Percentiles rank a stretch among this genome's conserved stretches.
phyloP scores from a whole-genome alignment of 2,888 invertebrate genomes.

The Heteropelma amictum region DNA sequence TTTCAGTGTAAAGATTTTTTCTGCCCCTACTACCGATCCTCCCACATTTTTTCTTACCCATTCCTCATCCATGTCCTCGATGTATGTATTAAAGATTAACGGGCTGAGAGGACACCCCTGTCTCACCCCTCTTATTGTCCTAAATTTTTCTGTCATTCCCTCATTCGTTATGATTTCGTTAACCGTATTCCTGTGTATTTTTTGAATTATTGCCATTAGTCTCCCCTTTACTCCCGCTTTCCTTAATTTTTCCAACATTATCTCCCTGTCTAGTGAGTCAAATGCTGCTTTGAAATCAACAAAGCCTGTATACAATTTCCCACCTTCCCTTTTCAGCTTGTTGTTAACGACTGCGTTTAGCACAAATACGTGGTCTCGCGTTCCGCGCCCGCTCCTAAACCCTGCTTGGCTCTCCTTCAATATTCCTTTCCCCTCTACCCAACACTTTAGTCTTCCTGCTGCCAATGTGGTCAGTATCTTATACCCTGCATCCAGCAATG shows the following conservation, averaged over 20 bases:
- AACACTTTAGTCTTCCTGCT: conserved; percentile 1
- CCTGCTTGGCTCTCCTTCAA: conserved; percentile 49
- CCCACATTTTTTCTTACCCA: conserved; percentile 5
- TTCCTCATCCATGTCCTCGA: conserved; percentile 44
- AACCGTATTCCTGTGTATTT: conserved; percentile 15
- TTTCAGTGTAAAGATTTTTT: not conserved
- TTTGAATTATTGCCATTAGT: conserved; percentile 24
- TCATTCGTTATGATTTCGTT: conserved; percentile 30
- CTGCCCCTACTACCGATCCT: not conserved
- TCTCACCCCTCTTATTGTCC: conserved; percentile 39
- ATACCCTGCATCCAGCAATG: conserved; percentile 24
- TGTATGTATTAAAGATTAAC: conserved; percentile 36
- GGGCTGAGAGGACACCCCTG: conserved; percentile 53
- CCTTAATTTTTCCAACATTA: conserved; percentile 35
- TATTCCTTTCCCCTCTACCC: conserved; percentile 24
- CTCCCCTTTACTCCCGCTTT: conserved; percentile 32
- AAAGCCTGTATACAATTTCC: not conserved
- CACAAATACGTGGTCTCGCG: conserved; percentile 45
- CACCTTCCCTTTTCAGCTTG: not conserved
- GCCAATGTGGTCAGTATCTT: conserved; percentile 22
- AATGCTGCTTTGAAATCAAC: conserved; percentile 5
- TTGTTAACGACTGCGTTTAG: conserved; percentile 22
- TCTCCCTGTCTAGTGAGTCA: conserved; percentile 20
- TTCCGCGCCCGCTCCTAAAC: conserved; percentile 39
- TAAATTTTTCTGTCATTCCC: conserved; percentile 39